phyloP scores from a whole-genome alignment of 23 tunicate genomes.

The Halocynthia roretzi region DNA sequence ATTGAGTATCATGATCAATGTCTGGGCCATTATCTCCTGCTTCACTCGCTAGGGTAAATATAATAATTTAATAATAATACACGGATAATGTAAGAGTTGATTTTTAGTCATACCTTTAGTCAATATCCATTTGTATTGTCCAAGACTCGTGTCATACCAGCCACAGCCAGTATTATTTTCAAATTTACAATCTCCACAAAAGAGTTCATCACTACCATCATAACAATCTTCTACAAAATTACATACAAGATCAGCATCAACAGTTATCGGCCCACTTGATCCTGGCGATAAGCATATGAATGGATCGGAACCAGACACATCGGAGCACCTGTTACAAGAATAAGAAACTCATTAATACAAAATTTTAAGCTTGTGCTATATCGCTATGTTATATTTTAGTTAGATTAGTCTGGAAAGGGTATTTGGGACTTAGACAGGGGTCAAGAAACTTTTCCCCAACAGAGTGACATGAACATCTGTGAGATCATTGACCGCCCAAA shows the following conservation, averaged over 20 bases:
- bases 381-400: neutral
- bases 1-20: conserved; percentile 65
- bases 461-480: too few species aligned
- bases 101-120: conserved; percentile 41
- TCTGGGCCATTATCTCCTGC: conserved; percentile 67
- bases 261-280: conserved; percentile 24
- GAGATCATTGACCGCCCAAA: too few species aligned
- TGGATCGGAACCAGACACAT: conserved; percentile 21
- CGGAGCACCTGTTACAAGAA: conserved; percentile 35
- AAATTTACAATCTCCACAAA: conserved; percentile 75
- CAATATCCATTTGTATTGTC: conserved; percentile 83
- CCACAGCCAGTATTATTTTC: conserved; percentile 61
- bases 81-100: too few species aligned
- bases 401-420: neutral
- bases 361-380: neutral
- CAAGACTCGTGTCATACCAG: conserved; percentile 69
- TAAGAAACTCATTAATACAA: neutral
- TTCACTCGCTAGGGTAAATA: conserved; percentile 33
- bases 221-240: conserved; percentile 57
- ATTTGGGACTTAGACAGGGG: too few species aligned
- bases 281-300: conserved; percentile 38
- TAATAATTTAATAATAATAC: neutral
- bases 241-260: conserved; percentile 45
- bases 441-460: too few species aligned
- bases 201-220: conserved; percentile 70